These are phyloP conservation scores for Colossoma macropomum DNA, from an alignment of 2,113 vertebrate genomes.

Conservation along the genomic window DNA sequence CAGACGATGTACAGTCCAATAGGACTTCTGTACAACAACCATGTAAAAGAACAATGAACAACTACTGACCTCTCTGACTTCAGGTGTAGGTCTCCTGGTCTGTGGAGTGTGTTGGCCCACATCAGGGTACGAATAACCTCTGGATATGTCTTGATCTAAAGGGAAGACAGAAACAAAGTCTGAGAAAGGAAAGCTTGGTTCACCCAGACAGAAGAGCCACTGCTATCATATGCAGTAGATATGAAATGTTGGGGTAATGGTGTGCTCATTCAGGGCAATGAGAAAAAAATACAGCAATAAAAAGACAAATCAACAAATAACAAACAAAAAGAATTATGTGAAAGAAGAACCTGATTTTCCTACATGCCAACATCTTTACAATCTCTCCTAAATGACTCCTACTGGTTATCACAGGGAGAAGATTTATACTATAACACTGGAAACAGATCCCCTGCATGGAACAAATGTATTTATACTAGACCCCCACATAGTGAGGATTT, in stretches of 20 bases:
- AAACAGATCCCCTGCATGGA: slow-evolving; percentile 46
- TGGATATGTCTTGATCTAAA: slow-evolving; percentile 80
- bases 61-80: slow-evolving; percentile 80
- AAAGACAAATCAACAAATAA: background rate
- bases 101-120: slow-evolving; percentile 72
- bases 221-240: slow-evolving; percentile 9
- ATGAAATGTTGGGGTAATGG: slow-evolving; percentile 16
- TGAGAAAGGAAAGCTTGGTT: background rate
- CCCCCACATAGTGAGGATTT: slow-evolving; percentile 37
- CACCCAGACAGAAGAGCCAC: background rate
- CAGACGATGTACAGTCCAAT: background rate
- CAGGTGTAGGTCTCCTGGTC: slow-evolving; percentile 79
- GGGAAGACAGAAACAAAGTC: slow-evolving; percentile 51
- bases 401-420: slow-evolving; percentile 1
- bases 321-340: background rate
- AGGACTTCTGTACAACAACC: background rate
- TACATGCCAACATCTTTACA: background rate
- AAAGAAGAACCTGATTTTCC: background rate
- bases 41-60: background rate
- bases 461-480: slow-evolving; percentile 51
- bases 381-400: background rate
- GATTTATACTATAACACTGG: slow-evolving; percentile 29
- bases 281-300: background rate
- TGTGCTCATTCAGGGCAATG: background rate
- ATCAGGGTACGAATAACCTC: slow-evolving; percentile 80